Evolutionary conservation across 92 coral and sea anemone species (phyloP).

Genomic region (Palythoa heliodiscus): DNA sequence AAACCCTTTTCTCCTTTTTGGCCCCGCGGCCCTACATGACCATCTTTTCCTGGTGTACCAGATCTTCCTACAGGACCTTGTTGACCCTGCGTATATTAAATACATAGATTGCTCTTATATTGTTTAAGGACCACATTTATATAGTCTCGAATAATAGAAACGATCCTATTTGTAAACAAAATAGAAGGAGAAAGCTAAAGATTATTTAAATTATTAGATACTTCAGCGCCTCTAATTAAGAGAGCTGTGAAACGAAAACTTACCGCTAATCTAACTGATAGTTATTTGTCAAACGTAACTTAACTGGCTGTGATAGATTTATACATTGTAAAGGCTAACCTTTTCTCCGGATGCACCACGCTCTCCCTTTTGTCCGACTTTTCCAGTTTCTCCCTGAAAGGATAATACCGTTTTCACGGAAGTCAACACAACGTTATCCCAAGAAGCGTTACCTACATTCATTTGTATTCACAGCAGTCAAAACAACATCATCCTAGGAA

Average conservation of each 20-base stretch:
- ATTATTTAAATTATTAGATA: too few species aligned
- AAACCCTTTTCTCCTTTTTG: neutral
- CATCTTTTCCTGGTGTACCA: slow-evolving; percentile 2
- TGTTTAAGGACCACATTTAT: neutral
- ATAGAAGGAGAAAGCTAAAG: too few species aligned
- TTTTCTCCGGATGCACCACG: neutral
- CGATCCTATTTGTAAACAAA: too few species aligned
- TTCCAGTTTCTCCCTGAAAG: slow-evolving; percentile 16
- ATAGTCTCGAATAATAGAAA: neutral
- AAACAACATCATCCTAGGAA: too few species aligned
- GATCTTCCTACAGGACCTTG: neutral
- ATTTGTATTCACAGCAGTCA: neutral
- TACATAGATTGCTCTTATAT: too few species aligned
- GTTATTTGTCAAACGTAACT: too few species aligned
- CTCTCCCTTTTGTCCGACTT: slow-evolving; percentile 3
- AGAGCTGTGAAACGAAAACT: neutral
- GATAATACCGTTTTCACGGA: neutral
- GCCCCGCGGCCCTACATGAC: neutral
- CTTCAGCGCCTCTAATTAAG: too few species aligned
- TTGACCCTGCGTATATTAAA: neutral
- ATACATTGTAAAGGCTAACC: neutral
- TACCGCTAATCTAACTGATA: neutral
- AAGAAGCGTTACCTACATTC: neutral
- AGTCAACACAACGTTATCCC: neutral
- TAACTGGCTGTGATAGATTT: too few species aligned